Evolutionary conservation across 2,797 vertebrate genomes (phyloP), one percentile per base, ranked within the genome.

Genomic region (Rhabdomys pumilio): DNA sequence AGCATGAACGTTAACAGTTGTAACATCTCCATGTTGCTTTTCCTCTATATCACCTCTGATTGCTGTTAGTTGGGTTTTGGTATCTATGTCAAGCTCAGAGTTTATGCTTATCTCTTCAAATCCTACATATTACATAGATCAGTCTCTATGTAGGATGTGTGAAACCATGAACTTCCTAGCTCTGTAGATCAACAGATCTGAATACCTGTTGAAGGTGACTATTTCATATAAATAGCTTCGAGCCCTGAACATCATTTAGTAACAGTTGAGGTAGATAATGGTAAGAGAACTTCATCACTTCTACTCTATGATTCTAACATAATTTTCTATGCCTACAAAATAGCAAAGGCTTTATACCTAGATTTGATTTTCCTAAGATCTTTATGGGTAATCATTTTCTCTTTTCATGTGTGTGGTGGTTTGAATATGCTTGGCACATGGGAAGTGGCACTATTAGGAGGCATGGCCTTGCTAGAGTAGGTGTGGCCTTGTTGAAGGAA

Each of bases 291-390:
- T 34, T 75, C 22, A 85, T 65, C 31, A 89, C 1, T 26, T 19
- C 82, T 85, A 12, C 5, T 44, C 34, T 76, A 41, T 83, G 61
- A 65, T 82, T 91, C 47, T 63, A 34, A 1, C 76, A 29, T 83
- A 47, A 87, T 73, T 73, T n/a, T 61, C 81, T 95, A 41, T 86
- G 82, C 20, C 31, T 73, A 38, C 63, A 59, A 75, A 90, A 73
- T 19, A 85, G n/a, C 41, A 92, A 86, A 24, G 13, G 1, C 53
- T 19, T 44, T n/a, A 72, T 57, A 76, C 65, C 31, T 41, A 31
- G 20, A 85, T 77, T 77, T 77, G 17, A 24, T 61, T 61, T 53
- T 80, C 59, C 76, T 9, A 80, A 34, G 31, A 24, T 63, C 72
- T 81, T 31, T 13, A 65, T 38, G 34, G 8, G 31, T 55, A 93